phyloP scores from a whole-genome alignment of 1,140 invertebrate species.

The Lasioglossum baleicum region DNA sequence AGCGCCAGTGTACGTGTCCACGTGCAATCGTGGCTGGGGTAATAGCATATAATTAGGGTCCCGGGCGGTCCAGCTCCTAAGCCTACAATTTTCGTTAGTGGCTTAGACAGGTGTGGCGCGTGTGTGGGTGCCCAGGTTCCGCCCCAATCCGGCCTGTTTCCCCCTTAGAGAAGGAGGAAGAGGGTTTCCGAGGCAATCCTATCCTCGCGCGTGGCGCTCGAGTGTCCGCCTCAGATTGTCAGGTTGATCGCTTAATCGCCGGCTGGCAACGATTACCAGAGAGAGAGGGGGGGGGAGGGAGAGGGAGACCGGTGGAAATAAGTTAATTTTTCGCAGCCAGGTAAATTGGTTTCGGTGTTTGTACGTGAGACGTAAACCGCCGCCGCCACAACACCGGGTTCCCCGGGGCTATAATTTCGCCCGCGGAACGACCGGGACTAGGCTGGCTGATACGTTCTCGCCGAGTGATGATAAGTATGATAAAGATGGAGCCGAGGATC shows the following conservation, averaged over 20 bases:
- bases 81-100: slow-evolving; percentile 61
- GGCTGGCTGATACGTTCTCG: not conserved
- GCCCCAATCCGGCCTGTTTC: not conserved
- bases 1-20: not conserved
- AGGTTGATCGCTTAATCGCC: slow-evolving; percentile 58
- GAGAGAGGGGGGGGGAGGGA: too few species aligned
- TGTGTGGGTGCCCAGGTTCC: not conserved
- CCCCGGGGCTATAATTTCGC: slow-evolving; percentile 31
- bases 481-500: slow-evolving; percentile 11
- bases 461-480: slow-evolving; percentile 34
- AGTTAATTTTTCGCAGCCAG: slow-evolving; percentile 50
- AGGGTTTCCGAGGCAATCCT: slow-evolving; percentile 19
- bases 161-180: slow-evolving; percentile 7
- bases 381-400: not conserved
- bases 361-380: slow-evolving; percentile 11
- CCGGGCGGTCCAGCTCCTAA: slow-evolving; percentile 49
- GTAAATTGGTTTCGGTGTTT: slow-evolving; percentile 47
- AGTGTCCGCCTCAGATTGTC: slow-evolving; percentile 42
- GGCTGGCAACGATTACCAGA: slow-evolving; percentile 4
- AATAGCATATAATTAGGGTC: slow-evolving; percentile 63
- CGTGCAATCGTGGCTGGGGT: slow-evolving; percentile 26
- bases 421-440: not conserved
- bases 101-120: slow-evolving; percentile 44
- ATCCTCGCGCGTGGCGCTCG: not conserved
- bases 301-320: slow-evolving; percentile 23